phyloP scores from a whole-genome alignment of 2,888 invertebrate species.

The Eupithecia subfuscata region DNA sequence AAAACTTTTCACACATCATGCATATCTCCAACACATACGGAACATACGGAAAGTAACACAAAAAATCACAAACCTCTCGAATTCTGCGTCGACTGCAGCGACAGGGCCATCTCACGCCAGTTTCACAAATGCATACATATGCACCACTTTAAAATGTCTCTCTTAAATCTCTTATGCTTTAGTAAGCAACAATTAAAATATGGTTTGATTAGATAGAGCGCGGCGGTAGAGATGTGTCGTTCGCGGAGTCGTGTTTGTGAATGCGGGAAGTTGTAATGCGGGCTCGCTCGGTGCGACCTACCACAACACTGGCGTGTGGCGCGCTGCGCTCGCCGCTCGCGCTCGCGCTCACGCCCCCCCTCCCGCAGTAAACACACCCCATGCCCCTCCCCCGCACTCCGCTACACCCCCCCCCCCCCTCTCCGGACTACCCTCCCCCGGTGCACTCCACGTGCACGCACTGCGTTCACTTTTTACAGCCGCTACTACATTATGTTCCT shows the following conservation, averaged over 20 bases:
- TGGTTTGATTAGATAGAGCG: constrained; percentile 16
- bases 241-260: constrained; percentile 71
- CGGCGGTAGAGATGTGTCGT: constrained; percentile 65
- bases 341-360: constrained; percentile 67
- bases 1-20: constrained; percentile 76
- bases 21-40: constrained; percentile 65
- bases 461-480: constrained; percentile 81
- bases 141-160: constrained; percentile 61
- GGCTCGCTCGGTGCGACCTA: constrained; percentile 83
- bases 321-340: constrained; percentile 45
- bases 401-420: constrained; percentile 52
- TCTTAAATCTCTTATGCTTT: constrained; percentile 22
- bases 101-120: constrained; percentile 84
- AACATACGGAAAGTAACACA: constrained; percentile 44
- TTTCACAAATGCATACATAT: constrained; percentile 78
- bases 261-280: constrained; percentile 65
- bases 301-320: constrained; percentile 85
- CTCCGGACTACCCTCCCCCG: constrained; percentile 68
- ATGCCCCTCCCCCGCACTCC: constrained; percentile 69
- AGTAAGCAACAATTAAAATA: constrained; percentile 1
- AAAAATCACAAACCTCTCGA: constrained; percentile 78
- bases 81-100: constrained; percentile 84
- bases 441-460: constrained; percentile 80
- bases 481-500: constrained; percentile 81
- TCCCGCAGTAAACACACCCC: constrained; percentile 79